phyloP scores from a whole-genome alignment of 2,113 vertebrate genomes.

The Urocolius indicus region DNA sequence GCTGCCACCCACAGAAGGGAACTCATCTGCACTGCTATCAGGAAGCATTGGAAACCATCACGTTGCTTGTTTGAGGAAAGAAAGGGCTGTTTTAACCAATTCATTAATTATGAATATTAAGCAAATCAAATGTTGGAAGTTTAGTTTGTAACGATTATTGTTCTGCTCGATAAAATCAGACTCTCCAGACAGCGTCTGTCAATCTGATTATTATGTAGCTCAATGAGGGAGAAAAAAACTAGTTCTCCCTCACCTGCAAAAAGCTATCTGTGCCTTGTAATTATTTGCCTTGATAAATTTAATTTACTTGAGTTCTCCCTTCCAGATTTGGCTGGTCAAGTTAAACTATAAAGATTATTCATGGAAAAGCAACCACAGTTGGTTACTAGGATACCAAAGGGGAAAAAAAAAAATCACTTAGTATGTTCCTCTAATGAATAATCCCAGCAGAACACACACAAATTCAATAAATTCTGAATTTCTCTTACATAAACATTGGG shows the following conservation, averaged over 20 bases:
- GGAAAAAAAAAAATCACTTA: slow-evolving; percentile 56
- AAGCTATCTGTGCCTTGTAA: not conserved
- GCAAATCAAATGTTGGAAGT: slow-evolving; percentile 2
- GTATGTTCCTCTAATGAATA: slow-evolving; percentile 47
- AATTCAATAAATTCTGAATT: slow-evolving; percentile 67
- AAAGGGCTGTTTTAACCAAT: not conserved
- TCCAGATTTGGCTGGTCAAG: slow-evolving; percentile 37
- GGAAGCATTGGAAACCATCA: not conserved
- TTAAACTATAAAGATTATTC: slow-evolving; percentile 54
- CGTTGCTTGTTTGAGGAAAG: not conserved
- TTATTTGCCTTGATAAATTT: slow-evolving; percentile 40
- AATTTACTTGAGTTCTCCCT: slow-evolving; percentile 21
- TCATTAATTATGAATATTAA: slow-evolving; percentile 24
- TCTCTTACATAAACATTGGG: slow-evolving; percentile 52
- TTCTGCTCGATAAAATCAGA: not conserved
- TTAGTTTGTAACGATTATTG: not conserved
- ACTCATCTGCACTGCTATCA: not conserved
- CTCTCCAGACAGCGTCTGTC: slow-evolving; percentile 32
- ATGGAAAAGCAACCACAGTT: slow-evolving; percentile 37
- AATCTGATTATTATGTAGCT: slow-evolving; percentile 29
- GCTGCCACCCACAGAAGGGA: not conserved
- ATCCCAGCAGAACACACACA: slow-evolving; percentile 61
- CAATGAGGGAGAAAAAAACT: slow-evolving; percentile 7
- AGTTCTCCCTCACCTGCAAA: slow-evolving; percentile 25
- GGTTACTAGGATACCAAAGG: slow-evolving; percentile 72